A percentile compares a stretch with the other conserved stretches of the same genome.
Evolutionary conservation across 2,888 invertebrate species (phyloP).

Genomic region (Drosophila meridiana): DNA sequence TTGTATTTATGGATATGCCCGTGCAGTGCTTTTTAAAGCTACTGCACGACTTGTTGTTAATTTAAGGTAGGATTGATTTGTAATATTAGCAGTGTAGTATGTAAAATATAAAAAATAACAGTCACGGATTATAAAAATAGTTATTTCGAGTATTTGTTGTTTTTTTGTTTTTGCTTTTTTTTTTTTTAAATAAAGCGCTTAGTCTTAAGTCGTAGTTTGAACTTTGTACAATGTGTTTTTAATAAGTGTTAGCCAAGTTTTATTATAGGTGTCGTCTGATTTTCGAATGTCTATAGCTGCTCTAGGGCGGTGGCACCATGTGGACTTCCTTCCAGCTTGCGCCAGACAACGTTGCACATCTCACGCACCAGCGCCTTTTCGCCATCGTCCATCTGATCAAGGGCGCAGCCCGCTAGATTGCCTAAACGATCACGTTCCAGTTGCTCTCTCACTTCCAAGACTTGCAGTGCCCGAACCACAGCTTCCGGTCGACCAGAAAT

Average conservation of each 20-base stretch:
- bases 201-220: constrained; percentile 69
- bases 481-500: constrained; percentile 93
- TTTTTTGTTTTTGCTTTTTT: neutral
- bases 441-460: constrained; percentile 95
- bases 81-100: constrained; percentile 47
- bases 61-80: constrained; percentile 27
- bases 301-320: constrained; percentile 85
- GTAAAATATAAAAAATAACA: constrained; percentile 60
- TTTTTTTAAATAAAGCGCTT: constrained; percentile 62
- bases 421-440: constrained; percentile 90
- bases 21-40: constrained; percentile 16
- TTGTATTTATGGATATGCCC: constrained; percentile 53
- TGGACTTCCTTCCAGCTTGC: constrained; percentile 94
- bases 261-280: constrained; percentile 22
- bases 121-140: constrained; percentile 66
- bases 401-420: constrained; percentile 78
- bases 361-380: constrained; percentile 97
- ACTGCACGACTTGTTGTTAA: constrained; percentile 28
- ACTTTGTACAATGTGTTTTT: constrained; percentile 72
- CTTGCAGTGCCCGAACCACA: constrained; percentile 96
- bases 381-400: constrained; percentile 91
- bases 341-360: constrained; percentile 98
- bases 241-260: constrained; percentile 60
- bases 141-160: constrained; percentile 63
- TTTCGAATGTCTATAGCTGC: constrained; percentile 72